Base-by-base conservation (phyloP, 35 echinoderm and acorn worm genomes). In the Patiria miniata region DNA sequence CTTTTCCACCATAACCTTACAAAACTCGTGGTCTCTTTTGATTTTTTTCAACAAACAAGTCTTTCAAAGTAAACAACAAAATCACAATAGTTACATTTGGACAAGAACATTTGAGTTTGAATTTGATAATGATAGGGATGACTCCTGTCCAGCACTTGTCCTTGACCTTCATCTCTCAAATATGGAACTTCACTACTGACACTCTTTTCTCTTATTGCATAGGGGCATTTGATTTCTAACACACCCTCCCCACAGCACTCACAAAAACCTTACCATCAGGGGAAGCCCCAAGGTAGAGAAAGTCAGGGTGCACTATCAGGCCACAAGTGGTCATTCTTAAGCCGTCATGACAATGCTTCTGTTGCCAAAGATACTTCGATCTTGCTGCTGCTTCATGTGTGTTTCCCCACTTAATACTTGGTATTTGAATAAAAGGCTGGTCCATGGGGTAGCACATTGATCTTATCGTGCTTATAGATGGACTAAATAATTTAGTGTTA, bases 241-340 rank as follows among this genome's bases (percentile, higher is more conserved):
- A 81, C 28, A 44, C 78, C 78, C 47, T 81, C 47, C 12, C 78
- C 78, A 40, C 78, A 81, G 47, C 78, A 81, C 12, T 36, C 47
- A 21, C 78, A 81, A 38, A 38, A 38, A 81, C 78, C 29, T 42
- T 40, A 23, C 78, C 78, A 81, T 81, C 78, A 7, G 78, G 78
- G 47, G 78, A 81, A 39, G 78, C 78, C 29, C 78, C 78, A 42
- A 81, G 29, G 38, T 81, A 81, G 38, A 39, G 78, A 81, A 2
- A 81, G 47, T 81, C 38, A 23, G 78, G 78, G 78, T 81, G 29
- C 16, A 81, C 38, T 38, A 42, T 22, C 28, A 81, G 78, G 38
- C 78, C 78, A 10, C 78, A 38, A 81, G 38, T 50, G 21, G 38
- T 81, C 5, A 38, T 14, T 42, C 38, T 81, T 38, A 81, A 81